Conservation (phyloP, 2,113 vertebrate genomes). For the Crypturellus undulatus region DNA sequence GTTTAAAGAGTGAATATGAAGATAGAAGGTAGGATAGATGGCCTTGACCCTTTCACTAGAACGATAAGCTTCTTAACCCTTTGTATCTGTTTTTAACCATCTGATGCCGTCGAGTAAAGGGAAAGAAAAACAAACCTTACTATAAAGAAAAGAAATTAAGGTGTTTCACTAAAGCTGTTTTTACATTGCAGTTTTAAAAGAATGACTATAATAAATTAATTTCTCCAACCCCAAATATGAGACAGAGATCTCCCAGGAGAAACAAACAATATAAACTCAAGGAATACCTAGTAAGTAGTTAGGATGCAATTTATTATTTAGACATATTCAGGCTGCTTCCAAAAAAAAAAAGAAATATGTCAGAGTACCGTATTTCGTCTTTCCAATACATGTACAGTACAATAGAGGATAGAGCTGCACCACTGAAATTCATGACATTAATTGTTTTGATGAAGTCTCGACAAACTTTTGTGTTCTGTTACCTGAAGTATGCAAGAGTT, state of each 20-base stretch:
- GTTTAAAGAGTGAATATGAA: conserved; percentile 42
- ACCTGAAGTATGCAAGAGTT: conserved; percentile 40
- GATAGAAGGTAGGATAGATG: conserved; percentile 58
- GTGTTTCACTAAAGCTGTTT: conserved; percentile 79
- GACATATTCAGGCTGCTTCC: conserved; percentile 73
- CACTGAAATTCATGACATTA: conserved; percentile 72
- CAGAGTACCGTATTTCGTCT: conserved; percentile 68
- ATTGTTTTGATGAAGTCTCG: conserved; percentile 63
- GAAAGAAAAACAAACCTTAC: conserved; percentile 45
- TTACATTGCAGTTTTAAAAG: conserved; percentile 67
- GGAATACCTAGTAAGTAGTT: conserved; percentile 67
- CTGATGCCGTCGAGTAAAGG: conserved; percentile 36
- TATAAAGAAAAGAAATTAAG: conserved; percentile 72
- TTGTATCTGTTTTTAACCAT: conserved; percentile 62
- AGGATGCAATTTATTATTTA: conserved; percentile 69
- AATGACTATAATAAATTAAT: conserved; percentile 59
- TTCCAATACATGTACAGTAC: conserved; percentile 74
- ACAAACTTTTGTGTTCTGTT: conserved; percentile 62
- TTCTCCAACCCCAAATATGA: conserved; percentile 54
- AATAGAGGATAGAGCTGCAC: conserved; percentile 73
- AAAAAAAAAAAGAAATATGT: conserved; percentile 55
- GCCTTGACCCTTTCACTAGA: conserved; percentile 57
- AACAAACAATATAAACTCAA: conserved; percentile 62
- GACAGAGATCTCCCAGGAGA: conserved; percentile 66
- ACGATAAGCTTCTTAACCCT: neutral